Conservation (phyloP, 1,140 invertebrate genomes). For the Meloidogyne hapla region DNA sequence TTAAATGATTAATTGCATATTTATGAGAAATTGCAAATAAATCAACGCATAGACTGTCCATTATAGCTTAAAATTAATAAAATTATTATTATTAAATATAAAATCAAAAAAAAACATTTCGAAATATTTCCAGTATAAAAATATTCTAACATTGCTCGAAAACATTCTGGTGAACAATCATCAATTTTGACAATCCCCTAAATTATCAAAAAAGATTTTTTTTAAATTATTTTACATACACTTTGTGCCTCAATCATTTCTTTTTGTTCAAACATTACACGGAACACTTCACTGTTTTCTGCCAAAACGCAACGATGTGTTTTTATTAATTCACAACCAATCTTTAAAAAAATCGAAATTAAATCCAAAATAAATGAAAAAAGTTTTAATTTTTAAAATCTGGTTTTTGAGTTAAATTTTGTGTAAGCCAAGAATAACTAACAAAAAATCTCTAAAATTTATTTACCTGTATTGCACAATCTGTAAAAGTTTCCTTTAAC, state of each 20-base stretch:
- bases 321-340: neutral
- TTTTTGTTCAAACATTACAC: neutral
- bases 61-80: neutral
- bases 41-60: neutral
- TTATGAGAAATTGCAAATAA: neutral
- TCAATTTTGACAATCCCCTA: neutral
- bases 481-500: neutral
- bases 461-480: neutral
- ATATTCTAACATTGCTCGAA: neutral
- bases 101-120: neutral
- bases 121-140: neutral
- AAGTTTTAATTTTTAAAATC: no score
- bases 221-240: neutral
- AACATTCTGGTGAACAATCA: neutral
- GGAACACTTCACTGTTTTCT: neutral
- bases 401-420: no score
- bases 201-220: neutral
- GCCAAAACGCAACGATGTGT: neutral
- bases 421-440: no score
- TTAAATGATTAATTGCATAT: neutral
- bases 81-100: neutral
- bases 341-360: neutral
- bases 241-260: neutral
- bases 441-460: no score
- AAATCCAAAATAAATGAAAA: no score